Conservation (phyloP, 2,113 vertebrate genomes). For the Archilochus colubris region DNA sequence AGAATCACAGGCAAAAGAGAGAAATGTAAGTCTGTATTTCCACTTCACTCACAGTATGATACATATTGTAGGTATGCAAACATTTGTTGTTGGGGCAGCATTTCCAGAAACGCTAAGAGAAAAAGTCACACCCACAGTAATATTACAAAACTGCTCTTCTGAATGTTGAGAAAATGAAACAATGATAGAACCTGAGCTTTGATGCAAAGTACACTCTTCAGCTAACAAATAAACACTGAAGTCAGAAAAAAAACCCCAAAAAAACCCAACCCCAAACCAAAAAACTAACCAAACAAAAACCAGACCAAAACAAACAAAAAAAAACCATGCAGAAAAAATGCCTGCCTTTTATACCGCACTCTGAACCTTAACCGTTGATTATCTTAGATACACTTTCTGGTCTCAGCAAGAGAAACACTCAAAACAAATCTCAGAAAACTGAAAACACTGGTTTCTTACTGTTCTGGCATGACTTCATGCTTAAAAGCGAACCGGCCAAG, state of each 20-base stretch:
- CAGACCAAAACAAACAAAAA: too few species aligned
- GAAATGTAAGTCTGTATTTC: not conserved
- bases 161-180: not conserved
- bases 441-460: constrained; percentile 10
- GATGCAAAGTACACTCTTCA: not conserved
- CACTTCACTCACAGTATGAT: not conserved
- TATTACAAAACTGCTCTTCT: not conserved
- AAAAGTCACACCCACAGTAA: not conserved
- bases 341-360: not conserved
- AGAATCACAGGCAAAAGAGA: not conserved
- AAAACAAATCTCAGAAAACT: not conserved
- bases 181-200: not conserved
- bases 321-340: not conserved
- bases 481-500: not conserved
- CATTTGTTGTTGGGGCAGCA: not conserved
- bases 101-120: not conserved
- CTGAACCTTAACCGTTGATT: not conserved
- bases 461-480: constrained; percentile 23
- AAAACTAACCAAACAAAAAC: not conserved
- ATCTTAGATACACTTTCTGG: not conserved
- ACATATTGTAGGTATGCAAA: not conserved
- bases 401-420: not conserved
- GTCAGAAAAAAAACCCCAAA: not conserved
- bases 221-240: not conserved
- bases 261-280: not conserved